phyloP scores from a whole-genome alignment of 2,113 vertebrate species.

The Dolichotis patagonum region DNA sequence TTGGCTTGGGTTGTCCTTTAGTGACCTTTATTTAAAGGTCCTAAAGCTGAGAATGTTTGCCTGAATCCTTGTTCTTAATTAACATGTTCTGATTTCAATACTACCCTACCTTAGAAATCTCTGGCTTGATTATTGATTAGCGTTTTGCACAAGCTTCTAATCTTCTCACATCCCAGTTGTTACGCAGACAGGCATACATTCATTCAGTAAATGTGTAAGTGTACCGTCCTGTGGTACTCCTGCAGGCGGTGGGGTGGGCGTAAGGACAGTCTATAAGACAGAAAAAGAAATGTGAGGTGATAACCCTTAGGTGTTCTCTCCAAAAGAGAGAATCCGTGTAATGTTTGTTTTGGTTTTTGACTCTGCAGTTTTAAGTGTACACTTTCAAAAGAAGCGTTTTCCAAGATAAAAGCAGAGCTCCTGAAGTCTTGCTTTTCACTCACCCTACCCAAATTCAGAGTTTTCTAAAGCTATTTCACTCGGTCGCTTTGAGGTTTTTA shows the following conservation, averaged over 20 bases:
- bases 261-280: not conserved
- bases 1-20: no score
- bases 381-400: not conserved
- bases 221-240: not conserved
- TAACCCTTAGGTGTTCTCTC: not conserved
- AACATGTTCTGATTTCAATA: not conserved
- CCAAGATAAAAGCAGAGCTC: not conserved
- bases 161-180: not conserved
- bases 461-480: not conserved
- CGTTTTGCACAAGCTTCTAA: not conserved
- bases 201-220: not conserved
- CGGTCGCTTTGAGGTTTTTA: not conserved
- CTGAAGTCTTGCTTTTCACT: conserved; percentile 30
- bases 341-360: not conserved
- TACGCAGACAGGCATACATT: not conserved
- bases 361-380: not conserved
- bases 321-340: not conserved
- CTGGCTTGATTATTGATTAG: not conserved
- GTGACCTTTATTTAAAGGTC: not conserved
- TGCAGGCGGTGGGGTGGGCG: not conserved
- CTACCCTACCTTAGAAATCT: not conserved
- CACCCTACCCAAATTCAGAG: not conserved
- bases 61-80: not conserved
- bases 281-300: not conserved
- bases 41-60: not conserved